These are phyloP conservation scores for Drosophila meridiana DNA, from an alignment of 2,888 invertebrate species.

Conservation along the genomic window DNA sequence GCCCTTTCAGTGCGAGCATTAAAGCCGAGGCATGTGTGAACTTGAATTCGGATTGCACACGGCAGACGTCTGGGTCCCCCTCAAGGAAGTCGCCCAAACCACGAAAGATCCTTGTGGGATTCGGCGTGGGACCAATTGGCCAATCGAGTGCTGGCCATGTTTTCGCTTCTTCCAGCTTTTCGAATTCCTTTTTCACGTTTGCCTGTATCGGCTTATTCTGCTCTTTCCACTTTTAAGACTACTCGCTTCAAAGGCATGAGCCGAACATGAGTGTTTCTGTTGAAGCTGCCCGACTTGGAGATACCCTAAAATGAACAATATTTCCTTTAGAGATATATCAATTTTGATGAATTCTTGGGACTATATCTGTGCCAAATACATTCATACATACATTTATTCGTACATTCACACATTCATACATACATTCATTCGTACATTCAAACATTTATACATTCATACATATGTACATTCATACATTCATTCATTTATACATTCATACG, in stretches of 20 bases:
- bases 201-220: too few relatives aligned
- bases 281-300: background rate
- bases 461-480: background rate
- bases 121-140: background rate
- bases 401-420: background rate
- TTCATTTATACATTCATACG: background rate
- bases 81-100: background rate
- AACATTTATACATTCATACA: background rate
- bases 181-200: background rate
- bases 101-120: too few relatives aligned
- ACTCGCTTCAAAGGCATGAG: background rate
- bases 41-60: background rate
- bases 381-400: background rate
- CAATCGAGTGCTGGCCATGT: background rate
- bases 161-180: background rate
- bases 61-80: background rate
- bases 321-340: too few relatives aligned
- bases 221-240: background rate
- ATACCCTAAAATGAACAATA: background rate
- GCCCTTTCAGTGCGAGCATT: constrained; percentile 8
- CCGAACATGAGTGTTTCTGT: background rate
- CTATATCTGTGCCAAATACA: background rate
- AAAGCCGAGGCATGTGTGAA: background rate
- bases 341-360: background rate
- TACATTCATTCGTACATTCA: background rate